Base-by-base conservation (phyloP, 2,113 vertebrate genomes). In the Podiceps cristatus region DNA sequence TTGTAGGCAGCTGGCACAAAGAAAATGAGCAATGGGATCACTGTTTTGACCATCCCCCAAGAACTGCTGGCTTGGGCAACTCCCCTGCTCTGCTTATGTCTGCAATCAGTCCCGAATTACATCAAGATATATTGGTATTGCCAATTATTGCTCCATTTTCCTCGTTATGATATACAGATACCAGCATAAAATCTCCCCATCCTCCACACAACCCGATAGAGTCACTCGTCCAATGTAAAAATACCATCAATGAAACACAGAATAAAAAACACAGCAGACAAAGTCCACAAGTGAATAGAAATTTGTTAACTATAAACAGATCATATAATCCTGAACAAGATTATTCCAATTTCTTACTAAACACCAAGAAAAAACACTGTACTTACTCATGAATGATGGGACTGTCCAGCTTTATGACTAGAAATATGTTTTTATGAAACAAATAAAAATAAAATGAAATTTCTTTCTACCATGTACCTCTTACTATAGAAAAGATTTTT, bases 71-170 rank as follows among this genome's bases (percentile, higher is more conserved):
- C 10, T 47, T 10, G 6, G 29, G 27, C n/a, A 93, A 77, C 6
- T 7, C 77, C 24, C 33, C 25, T 86, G 22, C 24, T 81, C 37
- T 49, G 35, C 12, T 82, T 88, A n/a, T 27, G 12, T 18, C 66
- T 44, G 35, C 40, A 75, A 17, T n/a, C n/a, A 64, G 35, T 67
- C 23, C 12, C 3, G 2, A 64, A 84, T 0, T 64, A 40, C 22
- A 67, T 11, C 31, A 53, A 80, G 64, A 31, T 10, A 16, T 18
- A 49, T 0, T 53, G 59, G 1, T 37, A 69, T 18, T 1, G 0
- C n/a, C 19, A 44, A 40, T 7, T 27, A 28, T 25, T 55, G n/a
- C 15, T 72, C 52, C 9, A 2, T 37, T 84, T 67, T 89, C 69
- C 42, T 58, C 9, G 1, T 68, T 42, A 59, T 4, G 9, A 52